Base-by-base conservation (phyloP, 2,888 invertebrate species). In the Phragmatobia fuliginosa region DNA sequence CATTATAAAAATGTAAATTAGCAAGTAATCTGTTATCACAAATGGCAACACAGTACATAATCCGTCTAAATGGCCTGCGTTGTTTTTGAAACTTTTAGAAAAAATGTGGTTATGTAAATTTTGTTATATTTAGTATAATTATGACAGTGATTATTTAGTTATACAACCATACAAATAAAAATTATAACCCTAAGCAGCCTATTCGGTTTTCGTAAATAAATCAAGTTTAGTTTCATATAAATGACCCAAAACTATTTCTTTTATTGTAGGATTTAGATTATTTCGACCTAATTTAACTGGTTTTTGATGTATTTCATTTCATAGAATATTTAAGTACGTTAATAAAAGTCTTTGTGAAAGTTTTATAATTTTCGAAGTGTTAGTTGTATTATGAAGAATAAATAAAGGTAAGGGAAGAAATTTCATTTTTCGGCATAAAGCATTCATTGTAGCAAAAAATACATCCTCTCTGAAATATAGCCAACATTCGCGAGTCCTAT, bases 401-500 rank as follows among this genome's bases (percentile, higher is more conserved):
- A 89, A 90, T 92, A 86, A 81, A 81, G 74, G 81, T 89, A 92
- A 89, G 90, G 90, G 89, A 91, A 88, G 89, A 90, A 88, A 88
- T 90, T 89, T 88, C 87, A 91, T 91, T 91, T 81, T 88, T 90
- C 85, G 85, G 85, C 87, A 88, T 89, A 90, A 92, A 91, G 88
- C 90, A 88, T 91, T 90, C 88, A 90, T 90, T 91, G 89, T 89
- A 86, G 85, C 56, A 56, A 88, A 89, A 90, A 66, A 89, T 90
- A 86, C 86, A 85, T 88, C 88, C 86, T 86, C 85, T 79, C 83
- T 80, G 78, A 88, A 89, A 91, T 91, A 91, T 92, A 92, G 90
- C 88, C 90, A 88, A 90, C 90, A 88, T 88, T 86, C 87, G 83
- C 88, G 87, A 88, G 85, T 89, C 88, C 88, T 92, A 93, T 94